Percentiles rank a stretch among this genome's conserved stretches.
Conservation (phyloP, 2,888 invertebrate genomes). For the Cyclophora albipunctata region DNA sequence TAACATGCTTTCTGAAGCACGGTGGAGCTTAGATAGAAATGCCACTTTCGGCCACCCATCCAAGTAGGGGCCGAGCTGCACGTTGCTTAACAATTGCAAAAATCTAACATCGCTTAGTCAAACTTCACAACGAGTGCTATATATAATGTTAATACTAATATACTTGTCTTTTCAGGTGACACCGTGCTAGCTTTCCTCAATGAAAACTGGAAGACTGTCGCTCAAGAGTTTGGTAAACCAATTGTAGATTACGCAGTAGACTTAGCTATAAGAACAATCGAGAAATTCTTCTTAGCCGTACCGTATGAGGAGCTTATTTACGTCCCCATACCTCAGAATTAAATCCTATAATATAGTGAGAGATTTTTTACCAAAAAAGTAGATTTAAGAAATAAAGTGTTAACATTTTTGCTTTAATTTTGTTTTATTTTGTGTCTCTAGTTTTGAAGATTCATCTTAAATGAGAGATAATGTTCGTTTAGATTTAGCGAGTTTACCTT, state of each 20-base stretch:
- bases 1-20: too few species aligned
- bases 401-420: slow-evolving; percentile 2
- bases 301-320: slow-evolving; percentile 58
- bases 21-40: too few species aligned
- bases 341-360: slow-evolving; percentile 11
- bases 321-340: slow-evolving; percentile 43
- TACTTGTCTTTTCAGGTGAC: slow-evolving; percentile 32
- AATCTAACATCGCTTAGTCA: too few species aligned
- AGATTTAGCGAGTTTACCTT: too few species aligned
- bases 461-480: too few species aligned
- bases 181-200: slow-evolving; percentile 56
- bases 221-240: slow-evolving; percentile 64
- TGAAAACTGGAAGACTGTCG: slow-evolving; percentile 57
- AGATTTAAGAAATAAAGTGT: slow-evolving; percentile 1
- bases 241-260: slow-evolving; percentile 63
- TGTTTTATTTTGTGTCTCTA: background rate
- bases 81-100: too few species aligned
- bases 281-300: slow-evolving; percentile 55
- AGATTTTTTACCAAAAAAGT: slow-evolving; percentile 15
- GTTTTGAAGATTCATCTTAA: too few species aligned
- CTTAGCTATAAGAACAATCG: slow-evolving; percentile 48
- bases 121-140: too few species aligned
- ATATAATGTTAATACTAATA: too few species aligned
- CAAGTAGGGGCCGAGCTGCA: too few species aligned
- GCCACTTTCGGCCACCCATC: too few species aligned